Base-by-base conservation (phyloP, 1,140 invertebrate genomes). In the Gerris buenoi region DNA sequence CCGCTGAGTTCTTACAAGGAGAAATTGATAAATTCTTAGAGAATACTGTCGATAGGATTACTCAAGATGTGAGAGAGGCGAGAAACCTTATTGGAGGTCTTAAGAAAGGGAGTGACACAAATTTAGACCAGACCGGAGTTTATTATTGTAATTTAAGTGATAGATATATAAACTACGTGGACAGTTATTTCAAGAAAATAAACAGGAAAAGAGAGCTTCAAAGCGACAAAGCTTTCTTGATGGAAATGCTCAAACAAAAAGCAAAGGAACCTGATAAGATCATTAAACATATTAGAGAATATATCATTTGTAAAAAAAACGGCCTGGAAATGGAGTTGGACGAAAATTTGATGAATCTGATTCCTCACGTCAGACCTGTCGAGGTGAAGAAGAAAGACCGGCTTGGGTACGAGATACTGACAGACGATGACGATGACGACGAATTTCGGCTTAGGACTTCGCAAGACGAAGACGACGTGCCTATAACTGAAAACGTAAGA, bases 151-250 rank as follows among this genome's bases (percentile, higher is more conserved):
- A 15, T 22, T 5, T 60, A 3, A 25, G 23, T 60, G 58, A 60
- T 60, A 60, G 23, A 15, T 60, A 60, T 25, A 60, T 60, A 3
- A 5, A 60, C 23, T 60, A 60, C 23, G 58, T 60, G 15, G 58
- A 60, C 58, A 60, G 58, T 60, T 60, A 60, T 60, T 60, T 60
- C 22, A 60, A 25, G 23, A 60, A 60, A 22, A 15, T 60, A 3
- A 60, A 60, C 22, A 60, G 5, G 23, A 60, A 60, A 60, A 10
- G 58, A 25, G 58, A 60, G 23, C 10, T 22, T 10, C 10, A 25
- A 60, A 22, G 15, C 3, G 58, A 60, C 5, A 60, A 60, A 60
- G 58, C 33, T 46, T 5, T 46, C 18, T 46, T 10, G 5, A 46
- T 10, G 18, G 33, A 46, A 46, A 46, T 46, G 33, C 18, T 46